These are phyloP conservation scores for Champsocephalus gunnari DNA, from an alignment of 2,797 vertebrate genomes.

Conservation along the genomic window DNA sequence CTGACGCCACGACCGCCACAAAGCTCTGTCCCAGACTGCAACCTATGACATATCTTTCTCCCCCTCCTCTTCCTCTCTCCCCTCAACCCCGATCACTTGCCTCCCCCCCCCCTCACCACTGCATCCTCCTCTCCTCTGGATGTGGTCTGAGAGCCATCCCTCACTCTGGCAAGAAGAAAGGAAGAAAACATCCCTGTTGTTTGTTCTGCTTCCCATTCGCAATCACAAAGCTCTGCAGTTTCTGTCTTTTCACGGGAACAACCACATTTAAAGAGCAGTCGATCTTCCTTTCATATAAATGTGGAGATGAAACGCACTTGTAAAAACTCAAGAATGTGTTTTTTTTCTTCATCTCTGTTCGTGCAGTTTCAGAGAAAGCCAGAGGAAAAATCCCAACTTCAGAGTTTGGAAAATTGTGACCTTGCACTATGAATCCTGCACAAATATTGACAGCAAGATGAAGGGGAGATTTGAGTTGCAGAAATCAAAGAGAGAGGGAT, in stretches of 20 bases:
- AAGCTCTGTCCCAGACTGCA: slow-evolving; percentile 33
- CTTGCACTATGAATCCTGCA: slow-evolving; percentile 68
- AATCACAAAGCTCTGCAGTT: slow-evolving; percentile 30
- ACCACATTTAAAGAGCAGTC: slow-evolving; percentile 41
- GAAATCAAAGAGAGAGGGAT: slow-evolving; percentile 41
- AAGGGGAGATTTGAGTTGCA: slow-evolving; percentile 2
- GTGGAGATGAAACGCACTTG: slow-evolving; percentile 18
- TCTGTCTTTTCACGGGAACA: slow-evolving; percentile 21
- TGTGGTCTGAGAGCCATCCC: slow-evolving; percentile 52
- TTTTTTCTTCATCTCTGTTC: slow-evolving; percentile 7
- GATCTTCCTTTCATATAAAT: slow-evolving; percentile 28
- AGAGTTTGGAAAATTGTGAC: slow-evolving; percentile 74
- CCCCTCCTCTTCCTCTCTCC: background rate
- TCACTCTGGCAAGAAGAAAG: slow-evolving; percentile 37
- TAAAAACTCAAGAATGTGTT: slow-evolving; percentile 29
- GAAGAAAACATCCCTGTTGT: slow-evolving; percentile 37
- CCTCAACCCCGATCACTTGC: background rate
- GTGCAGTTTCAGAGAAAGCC: slow-evolving; percentile 2
- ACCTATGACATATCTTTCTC: slow-evolving; percentile 36
- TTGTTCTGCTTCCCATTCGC: slow-evolving; percentile 49
- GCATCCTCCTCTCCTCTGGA: slow-evolving; percentile 33
- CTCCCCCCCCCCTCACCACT: background rate
- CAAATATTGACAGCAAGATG: slow-evolving; percentile 48
- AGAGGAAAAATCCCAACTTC: slow-evolving; percentile 64
- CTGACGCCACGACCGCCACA: slow-evolving; percentile 50